Base-by-base conservation (phyloP, 1,140 invertebrate genomes). In the Trissolcus basalis region DNA sequence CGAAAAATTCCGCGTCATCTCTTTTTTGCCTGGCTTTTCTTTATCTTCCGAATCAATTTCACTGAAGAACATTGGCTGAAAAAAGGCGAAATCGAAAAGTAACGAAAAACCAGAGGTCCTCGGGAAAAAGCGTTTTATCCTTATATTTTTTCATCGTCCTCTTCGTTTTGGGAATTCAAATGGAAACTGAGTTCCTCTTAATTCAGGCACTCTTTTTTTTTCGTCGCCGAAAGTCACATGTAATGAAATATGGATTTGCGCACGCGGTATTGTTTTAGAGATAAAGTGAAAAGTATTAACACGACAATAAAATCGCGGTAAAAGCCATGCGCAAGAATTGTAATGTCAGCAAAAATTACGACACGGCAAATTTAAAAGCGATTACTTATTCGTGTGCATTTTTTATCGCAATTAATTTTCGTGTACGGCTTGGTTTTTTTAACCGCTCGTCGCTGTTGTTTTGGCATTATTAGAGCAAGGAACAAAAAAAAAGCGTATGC, bases 21-120 rank as follows among this genome's bases (percentile, higher is more conserved):
- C 2, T 14, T 44, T 73, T 47, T 63, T 49, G 11, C 16, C 14
- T 13, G 39, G 47, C 55, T 41, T 48, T 19, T 50, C 54, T 72
- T 61, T 74, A 67, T 74, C 70, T 67, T 61, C 45, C 19, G 61
- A 73, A 74, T 74, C 71, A 74, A 68, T 68, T 74, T 74, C 14
- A 32, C 9, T 15, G 39, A 19, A 27, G 36, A 35, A 43, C 33
- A 53, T 54, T n/a, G 12, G 1, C 8, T 14, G 16, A 53, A 60
- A 63, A n/a, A 58, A 49, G 15, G 13, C 10, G 2, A 54, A 64
- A 68, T 36, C 14, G 8, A 55, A 69, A 55, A 51, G 45, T 39
- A 11, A 39, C 36, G n/a, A 12, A 43, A 59, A 50, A 50, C 44
- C 11, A 13, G 56, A 36, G 50, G 13, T 27, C 19, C 6, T 1